Evolutionary conservation across 30 jellyfish, hydroid and myxozoan genomes (phyloP).

Genomic region (Chrysaora quinquecirrha): DNA sequence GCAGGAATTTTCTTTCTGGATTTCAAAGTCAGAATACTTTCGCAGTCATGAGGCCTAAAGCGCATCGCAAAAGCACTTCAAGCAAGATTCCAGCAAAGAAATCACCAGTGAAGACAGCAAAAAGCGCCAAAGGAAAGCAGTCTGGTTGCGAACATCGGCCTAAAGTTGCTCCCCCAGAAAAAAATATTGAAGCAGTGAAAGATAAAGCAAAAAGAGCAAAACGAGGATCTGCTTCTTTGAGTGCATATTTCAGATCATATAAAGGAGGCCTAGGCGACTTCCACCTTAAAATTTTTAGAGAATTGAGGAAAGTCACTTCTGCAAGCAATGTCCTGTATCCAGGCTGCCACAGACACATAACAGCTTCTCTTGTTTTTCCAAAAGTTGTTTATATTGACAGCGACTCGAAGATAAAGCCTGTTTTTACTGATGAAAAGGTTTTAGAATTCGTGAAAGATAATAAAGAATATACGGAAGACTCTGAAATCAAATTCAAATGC

Average conservation of each 20-base stretch:
- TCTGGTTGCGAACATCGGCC: not conserved
- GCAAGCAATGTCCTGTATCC: slow-evolving; percentile 74
- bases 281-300: slow-evolving; percentile 71
- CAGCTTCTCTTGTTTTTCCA: slow-evolving; percentile 72
- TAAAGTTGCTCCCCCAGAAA: not conserved
- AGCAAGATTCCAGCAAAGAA: slow-evolving; percentile 25
- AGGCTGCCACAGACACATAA: slow-evolving; percentile 90
- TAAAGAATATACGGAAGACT: slow-evolving; percentile 65
- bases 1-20: no score
- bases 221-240: slow-evolving; percentile 37
- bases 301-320: slow-evolving; percentile 27
- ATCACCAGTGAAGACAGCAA: slow-evolving; percentile 10
- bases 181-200: not conserved
- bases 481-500: slow-evolving; percentile 65
- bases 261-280: slow-evolving; percentile 78
- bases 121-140: not conserved
- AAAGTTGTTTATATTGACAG: slow-evolving; percentile 74
- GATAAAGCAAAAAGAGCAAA: slow-evolving; percentile 9
- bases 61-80: not conserved
- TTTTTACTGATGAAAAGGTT: slow-evolving; percentile 49
- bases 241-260: slow-evolving; percentile 70
- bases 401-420: slow-evolving; percentile 43
- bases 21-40: no score
- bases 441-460: slow-evolving; percentile 60
- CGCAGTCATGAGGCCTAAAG: not conserved